Percentiles rank a stretch among this genome's conserved stretches.
Evolutionary conservation across 2,888 invertebrate genomes (phyloP).

Genomic region (Cryptops parisi): DNA sequence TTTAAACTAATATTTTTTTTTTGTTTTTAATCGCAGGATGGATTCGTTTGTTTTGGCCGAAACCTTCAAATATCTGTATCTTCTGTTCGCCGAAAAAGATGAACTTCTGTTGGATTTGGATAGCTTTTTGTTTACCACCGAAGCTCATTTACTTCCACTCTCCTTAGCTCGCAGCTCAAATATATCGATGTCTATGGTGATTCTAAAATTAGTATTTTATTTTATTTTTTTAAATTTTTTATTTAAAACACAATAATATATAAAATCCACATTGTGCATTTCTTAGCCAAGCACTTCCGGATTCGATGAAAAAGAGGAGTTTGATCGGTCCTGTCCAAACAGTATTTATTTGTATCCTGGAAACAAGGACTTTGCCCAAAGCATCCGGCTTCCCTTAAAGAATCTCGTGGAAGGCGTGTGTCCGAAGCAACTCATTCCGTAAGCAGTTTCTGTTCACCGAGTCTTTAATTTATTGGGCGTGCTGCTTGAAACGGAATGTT

Average conservation of each 20-base stretch:
- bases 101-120: slow-evolving; percentile 69
- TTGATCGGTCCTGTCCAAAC: slow-evolving; percentile 62
- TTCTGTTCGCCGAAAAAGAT: slow-evolving; percentile 76
- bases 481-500: too few relatives aligned
- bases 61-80: slow-evolving; percentile 91
- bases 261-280: too few relatives aligned
- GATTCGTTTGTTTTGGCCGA: slow-evolving; percentile 96
- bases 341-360: slow-evolving; percentile 60
- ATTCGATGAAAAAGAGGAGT: slow-evolving; percentile 27
- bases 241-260: too few relatives aligned
- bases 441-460: slow-evolving; percentile 8
- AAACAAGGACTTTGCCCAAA: slow-evolving; percentile 40
- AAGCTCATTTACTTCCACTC: slow-evolving; percentile 88
- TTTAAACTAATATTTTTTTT: not conserved
- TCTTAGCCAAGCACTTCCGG: too few relatives aligned
- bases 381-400: slow-evolving; percentile 64
- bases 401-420: slow-evolving; percentile 72
- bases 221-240: slow-evolving; percentile 12
- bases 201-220: not conserved
- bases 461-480: not conserved
- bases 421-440: slow-evolving; percentile 40
- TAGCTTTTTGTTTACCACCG: slow-evolving; percentile 79
- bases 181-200: not conserved
- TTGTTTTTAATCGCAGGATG: slow-evolving; percentile 41
- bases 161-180: slow-evolving; percentile 43